Base-by-base conservation (phyloP, 2,888 invertebrate species). In the Heteropelma amictum region DNA sequence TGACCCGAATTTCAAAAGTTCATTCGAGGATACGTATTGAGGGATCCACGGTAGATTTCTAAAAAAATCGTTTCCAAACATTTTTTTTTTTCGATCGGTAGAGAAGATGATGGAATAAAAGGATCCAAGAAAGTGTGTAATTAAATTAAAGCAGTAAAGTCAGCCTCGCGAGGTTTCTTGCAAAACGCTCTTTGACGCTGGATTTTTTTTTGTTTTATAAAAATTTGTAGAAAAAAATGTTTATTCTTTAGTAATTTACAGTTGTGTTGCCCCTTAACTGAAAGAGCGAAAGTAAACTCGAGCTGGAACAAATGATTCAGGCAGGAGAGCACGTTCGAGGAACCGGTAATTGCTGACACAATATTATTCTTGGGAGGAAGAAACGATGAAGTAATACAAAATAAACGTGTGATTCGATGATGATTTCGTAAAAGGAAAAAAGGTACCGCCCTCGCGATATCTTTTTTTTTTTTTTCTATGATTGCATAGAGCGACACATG, bases 281-380 rank as follows among this genome's bases (percentile, higher is more conserved):
- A n/a, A n/a, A n/a, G n/a, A 76, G 76, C 53, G 76, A 76, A 76
- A 72, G 76, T 45, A n/a, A n/a, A 7, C 7, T 40, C 56, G 40
- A 58, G 49, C 38, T 14, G 60, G 30, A 35, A 49, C 17, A 49
- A 2, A 42, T n/a, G 14, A n/a, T 38, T 12, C n/a, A 30, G 23
- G 56, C 53, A 51, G 58, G 23, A 58, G 58, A 17, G 45, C 60
- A 8, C 60, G 63, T 54, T 56, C 58, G 17, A 33, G 40, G 3
- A 67, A 63, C 49, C 58, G 23, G 51, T 60, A 28, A 38, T 42
- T 53, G 8, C 33, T 63, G 38, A 30, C 40, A 28, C 56, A 67
- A 67, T 64, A 40, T n/a, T n/a, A 63, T 76, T 68, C 49, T 23
- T 30, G 1, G 19, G 30, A 23, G 47, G 21, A 28, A 8, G 42